Base-by-base conservation (phyloP, 92 coral and sea anemone species). In the Palythoa grandis region DNA sequence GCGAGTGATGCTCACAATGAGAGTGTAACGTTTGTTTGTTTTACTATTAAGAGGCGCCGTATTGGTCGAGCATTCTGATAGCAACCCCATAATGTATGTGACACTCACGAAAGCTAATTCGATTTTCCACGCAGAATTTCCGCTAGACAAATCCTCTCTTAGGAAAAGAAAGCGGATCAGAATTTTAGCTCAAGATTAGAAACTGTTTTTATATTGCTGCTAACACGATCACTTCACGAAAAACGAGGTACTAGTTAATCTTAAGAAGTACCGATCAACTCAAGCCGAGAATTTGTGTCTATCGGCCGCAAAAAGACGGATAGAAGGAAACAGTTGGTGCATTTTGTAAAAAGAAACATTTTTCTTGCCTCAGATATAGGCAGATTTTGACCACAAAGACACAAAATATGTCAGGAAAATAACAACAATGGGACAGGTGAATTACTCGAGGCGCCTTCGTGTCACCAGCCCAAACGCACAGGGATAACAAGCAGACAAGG, bases 401-500 rank as follows among this genome's bases (percentile, higher is more conserved):
- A 67, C 58, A 15, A 52, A 66, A 47, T 65, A 53, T 43, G 60
- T 40, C 40, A 20, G 63, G 14, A 43, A 35, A 65, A 68, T 47
- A 80, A 66, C 63, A 80, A 67, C 17, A 40, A n/a, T 11, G 15
- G 10, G 14, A 35, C 85, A 80, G 85, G 85, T 80, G 85, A 37
- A 25, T 20, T 2, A 12, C 40, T 13, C 20, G 19, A 16, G 60
- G 85, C 85, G 85, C 72, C 85, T 65, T 47, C 39, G 5, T 66
- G 75, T 47, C 85, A 80, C 58, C 72, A n/a, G 17, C 29, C 72
- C 12, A 10, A 79, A 23, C 23, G 54, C 56, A 39, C 72, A 37
- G 25, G 84, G 85, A 80, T 80, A 65, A 80, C 74, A n/a, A 24
- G 43, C 40, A 65, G 85, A 80, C 85, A 80, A 80, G 85, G 85